Evolutionary conservation across 2,113 vertebrate species (phyloP), one percentile per base, ranked within the genome.

Genomic region (Erpornis zantholeuca): DNA sequence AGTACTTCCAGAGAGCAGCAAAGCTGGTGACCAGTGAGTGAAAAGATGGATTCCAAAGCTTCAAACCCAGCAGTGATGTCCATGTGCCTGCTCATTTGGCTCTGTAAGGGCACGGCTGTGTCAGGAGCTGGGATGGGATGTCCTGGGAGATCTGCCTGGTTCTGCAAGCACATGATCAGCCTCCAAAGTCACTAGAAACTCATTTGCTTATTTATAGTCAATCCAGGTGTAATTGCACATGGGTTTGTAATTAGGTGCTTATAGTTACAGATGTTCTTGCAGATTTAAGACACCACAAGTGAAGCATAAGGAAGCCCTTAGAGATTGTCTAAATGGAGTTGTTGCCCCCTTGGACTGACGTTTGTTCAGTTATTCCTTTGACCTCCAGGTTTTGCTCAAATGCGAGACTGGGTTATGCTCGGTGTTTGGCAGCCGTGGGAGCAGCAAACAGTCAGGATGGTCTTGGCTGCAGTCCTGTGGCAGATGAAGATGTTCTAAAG

Each of bases 321-420:
- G 10, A 52, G 79, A 33, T 0, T 7, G 15, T 38, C 21, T 22
- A 1, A 52, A 18, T 23, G 72, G 29, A 2, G 13, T 50, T 50
- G 56, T 70, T 82, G 36, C 3, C 25, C 11, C 12, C 28, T 44
- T n/a, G 69, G 36, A 20, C 44, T 28, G 35, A 16, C 2, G 6
- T 29, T 56, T 60, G n/a, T 31, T 40, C 38, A 21, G 35, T 59
- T 5, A 0, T 44, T 89, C 22, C 19, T 16, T 57, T 0, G 0
- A 12, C 25, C 36, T 63, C 28, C 36, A 8, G 49, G 28, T 42
- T 89, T 68, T 57, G 29, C 11, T 56, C 0, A 0, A 35, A 9
- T 28, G 25, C 0, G 0, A 22, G 64, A 3, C 7, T 5, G 44
- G 64, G 40, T 27, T 75, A 0, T 27, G 14, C 77, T 88, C 1